Evolutionary conservation across 2,797 vertebrate genomes (phyloP).

Genomic region (Acipenser ruthenus): DNA sequence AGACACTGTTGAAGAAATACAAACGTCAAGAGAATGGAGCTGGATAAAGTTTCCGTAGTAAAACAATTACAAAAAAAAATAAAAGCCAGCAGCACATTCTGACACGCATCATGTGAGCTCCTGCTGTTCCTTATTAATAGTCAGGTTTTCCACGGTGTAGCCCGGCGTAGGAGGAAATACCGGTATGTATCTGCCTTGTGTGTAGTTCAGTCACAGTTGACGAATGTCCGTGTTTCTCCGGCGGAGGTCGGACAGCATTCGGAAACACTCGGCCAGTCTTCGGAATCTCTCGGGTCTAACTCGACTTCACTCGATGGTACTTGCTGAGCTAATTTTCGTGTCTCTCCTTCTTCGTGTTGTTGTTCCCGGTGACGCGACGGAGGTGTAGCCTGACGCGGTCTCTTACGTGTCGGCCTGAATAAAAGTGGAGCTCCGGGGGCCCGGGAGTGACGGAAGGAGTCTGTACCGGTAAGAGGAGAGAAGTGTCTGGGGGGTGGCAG

Average conservation of each 20-base stretch:
- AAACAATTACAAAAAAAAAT: too few relatives aligned
- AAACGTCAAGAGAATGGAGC: too few relatives aligned
- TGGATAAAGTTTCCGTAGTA: too few relatives aligned
- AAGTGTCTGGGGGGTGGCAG: slow-evolving; percentile 54
- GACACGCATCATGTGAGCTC: background rate
- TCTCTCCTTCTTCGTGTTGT: slow-evolving; percentile 66
- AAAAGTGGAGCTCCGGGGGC: slow-evolving; percentile 75
- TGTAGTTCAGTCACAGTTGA: background rate
- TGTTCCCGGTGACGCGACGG: slow-evolving; percentile 92
- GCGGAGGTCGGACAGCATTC: slow-evolving; percentile 19
- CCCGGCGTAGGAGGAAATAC: too few relatives aligned
- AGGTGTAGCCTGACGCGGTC: slow-evolving; percentile 99
- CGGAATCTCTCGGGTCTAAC: slow-evolving; percentile 26
- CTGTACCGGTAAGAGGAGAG: slow-evolving; percentile 62
- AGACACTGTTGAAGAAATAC: too few relatives aligned
- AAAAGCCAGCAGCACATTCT: slow-evolving; percentile 12
- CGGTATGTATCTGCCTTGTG: background rate
- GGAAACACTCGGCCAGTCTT: slow-evolving; percentile 28
- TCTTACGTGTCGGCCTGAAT: slow-evolving; percentile 83
- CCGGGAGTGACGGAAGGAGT: slow-evolving; percentile 68
- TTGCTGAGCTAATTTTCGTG: slow-evolving; percentile 40
- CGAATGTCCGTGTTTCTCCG: slow-evolving; percentile 16
- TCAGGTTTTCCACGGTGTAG: background rate
- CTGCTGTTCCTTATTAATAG: background rate
- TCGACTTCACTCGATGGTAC: slow-evolving; percentile 40